Evolutionary conservation across 1,140 invertebrate genomes (phyloP).

Genomic region (Magallana gigas): DNA sequence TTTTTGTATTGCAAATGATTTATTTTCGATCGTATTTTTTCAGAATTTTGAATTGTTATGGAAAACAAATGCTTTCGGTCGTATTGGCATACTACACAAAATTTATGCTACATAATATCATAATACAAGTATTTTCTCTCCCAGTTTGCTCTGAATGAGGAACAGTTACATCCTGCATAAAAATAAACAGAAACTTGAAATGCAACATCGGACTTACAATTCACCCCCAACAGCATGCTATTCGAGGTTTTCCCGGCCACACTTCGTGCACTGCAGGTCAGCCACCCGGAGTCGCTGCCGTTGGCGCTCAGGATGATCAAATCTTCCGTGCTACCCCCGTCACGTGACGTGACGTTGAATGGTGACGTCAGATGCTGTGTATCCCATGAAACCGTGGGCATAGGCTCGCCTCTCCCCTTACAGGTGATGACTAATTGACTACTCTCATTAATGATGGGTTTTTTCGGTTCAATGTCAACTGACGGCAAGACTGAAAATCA

Average conservation of each 20-base stretch:
- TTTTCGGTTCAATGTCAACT: slow-evolving; percentile 43
- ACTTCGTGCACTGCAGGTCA: slow-evolving; percentile 52
- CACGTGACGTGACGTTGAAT: slow-evolving; percentile 7
- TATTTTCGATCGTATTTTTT: too few species aligned
- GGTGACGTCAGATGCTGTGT: slow-evolving; percentile 48
- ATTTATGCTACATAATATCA: too few species aligned
- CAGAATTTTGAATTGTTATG: too few species aligned
- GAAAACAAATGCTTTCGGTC: too few species aligned
- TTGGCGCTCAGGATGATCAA: slow-evolving; percentile 53
- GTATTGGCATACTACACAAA: too few species aligned
- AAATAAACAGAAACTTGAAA: too few species aligned
- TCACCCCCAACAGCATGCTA: slow-evolving; percentile 44
- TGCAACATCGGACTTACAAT: slow-evolving; percentile 39
- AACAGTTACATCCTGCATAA: too few species aligned
- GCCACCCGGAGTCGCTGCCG: slow-evolving; percentile 52
- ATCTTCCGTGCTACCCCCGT: slow-evolving; percentile 28
- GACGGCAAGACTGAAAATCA: slow-evolving; percentile 49
- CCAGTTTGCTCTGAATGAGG: too few species aligned
- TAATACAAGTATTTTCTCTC: too few species aligned
- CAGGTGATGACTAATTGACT: slow-evolving; percentile 30
- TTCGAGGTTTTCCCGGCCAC: slow-evolving; percentile 52
- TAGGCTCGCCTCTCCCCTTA: slow-evolving; percentile 50
- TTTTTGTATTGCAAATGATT: too few species aligned
- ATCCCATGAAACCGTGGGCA: slow-evolving; percentile 54
- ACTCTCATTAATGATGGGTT: slow-evolving; percentile 41